phyloP scores from a whole-genome alignment of 2,797 vertebrate species.

The Agapornis canus region DNA sequence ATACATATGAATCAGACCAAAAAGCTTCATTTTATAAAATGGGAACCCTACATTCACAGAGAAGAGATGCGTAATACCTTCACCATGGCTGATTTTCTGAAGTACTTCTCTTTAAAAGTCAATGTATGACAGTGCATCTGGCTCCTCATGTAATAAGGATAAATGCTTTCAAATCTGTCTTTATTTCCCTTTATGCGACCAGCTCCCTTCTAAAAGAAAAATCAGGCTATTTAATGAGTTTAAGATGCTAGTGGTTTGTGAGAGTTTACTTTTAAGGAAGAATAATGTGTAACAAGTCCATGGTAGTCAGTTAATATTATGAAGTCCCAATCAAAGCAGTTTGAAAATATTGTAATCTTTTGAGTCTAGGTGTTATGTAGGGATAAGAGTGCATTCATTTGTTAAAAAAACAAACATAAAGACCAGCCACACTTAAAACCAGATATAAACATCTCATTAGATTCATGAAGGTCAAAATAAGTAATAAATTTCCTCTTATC shows the following conservation, averaged over 20 bases:
- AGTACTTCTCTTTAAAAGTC: neutral
- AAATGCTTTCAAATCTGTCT: neutral
- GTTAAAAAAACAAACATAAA: neutral
- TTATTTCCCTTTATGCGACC: neutral
- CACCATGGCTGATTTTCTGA: neutral
- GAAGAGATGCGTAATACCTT: neutral
- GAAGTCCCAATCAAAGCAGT: neutral
- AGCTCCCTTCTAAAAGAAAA: neutral
- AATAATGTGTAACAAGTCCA: neutral
- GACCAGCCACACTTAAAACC: neutral
- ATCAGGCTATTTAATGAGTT: neutral
- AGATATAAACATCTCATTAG: neutral
- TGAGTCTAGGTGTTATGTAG: neutral
- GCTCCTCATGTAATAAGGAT: neutral
- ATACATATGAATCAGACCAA: neutral
- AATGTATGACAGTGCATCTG: neutral
- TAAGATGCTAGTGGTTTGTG: neutral
- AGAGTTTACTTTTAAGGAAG: neutral
- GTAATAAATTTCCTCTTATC: neutral
- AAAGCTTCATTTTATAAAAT: neutral
- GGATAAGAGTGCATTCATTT: neutral
- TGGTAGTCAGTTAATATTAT: neutral
- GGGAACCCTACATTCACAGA: neutral
- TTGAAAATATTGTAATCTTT: neutral
- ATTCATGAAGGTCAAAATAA: neutral